Base-by-base conservation (phyloP, 2,113 vertebrate species). In the Laticauda laticaudata region DNA sequence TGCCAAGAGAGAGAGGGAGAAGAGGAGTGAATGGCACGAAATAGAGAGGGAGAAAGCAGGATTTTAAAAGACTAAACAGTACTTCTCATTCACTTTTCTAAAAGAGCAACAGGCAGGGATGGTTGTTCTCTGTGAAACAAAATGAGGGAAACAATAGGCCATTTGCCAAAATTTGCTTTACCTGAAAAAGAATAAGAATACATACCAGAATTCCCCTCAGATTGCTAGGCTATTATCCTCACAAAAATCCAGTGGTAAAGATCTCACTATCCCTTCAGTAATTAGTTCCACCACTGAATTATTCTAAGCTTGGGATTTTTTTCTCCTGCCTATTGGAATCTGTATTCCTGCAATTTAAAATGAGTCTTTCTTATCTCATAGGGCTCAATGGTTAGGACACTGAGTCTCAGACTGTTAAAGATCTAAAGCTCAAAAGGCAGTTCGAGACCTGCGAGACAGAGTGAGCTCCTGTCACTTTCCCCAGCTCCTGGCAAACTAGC, bases 91-190 rank as follows among this genome's bases (percentile, higher is more conserved):
- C 21, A 51, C 89, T 89, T 91, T 89, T 86, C 87, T 94, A 85
- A 90, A 89, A 91, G 53, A 95, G 93, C 93, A 94, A 86, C 87
- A 96, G 93, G 95, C 88, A 64, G 92, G 90, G 92, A 87, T 11
- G 91, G 20, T 64, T n/a, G 45, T 55, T 93, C 92, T 92, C 94
- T 89, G 90, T 61, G 88, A 91, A 93, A 93, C 94, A 90, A 92
- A 90, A 92, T 90, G 85, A 91, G 93, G 93, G 45, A 94, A 64
- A 94, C 91, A 91, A 95, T 95, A 93, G 89, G 86, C 43, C 24
- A 54, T 91, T 95, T 93, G 92, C 92, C 75, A 43, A 91, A 94
- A 64, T 92, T 88, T 88, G 45, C 29, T 26, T 12, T 88, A 15
- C 24, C 61, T n/a, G 23, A 61, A 21, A 51, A 89, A 57, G 26